A percentile compares a stretch with the other conserved stretches of the same genome.
Evolutionary conservation across 2,113 vertebrate genomes (phyloP).

Genomic region (Chiloscyllium plagiosum): DNA sequence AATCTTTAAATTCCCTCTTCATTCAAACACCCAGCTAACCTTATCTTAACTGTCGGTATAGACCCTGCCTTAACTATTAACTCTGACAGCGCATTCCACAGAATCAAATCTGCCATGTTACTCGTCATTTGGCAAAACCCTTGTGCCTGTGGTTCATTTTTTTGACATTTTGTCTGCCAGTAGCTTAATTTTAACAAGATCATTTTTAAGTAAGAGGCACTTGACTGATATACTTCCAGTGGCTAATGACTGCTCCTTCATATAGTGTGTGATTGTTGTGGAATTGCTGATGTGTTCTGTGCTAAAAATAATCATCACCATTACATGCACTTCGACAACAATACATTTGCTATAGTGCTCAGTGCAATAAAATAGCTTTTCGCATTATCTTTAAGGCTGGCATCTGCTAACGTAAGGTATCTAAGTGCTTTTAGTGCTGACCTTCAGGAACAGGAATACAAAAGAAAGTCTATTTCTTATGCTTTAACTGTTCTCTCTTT

Average conservation of each 20-base stretch:
- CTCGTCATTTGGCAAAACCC: neutral
- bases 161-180: neutral
- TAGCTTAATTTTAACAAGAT: constrained; percentile 16
- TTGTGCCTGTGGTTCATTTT: neutral
- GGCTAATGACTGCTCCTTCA: constrained; percentile 26
- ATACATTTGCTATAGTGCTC: neutral
- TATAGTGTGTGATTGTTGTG: neutral
- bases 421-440: neutral
- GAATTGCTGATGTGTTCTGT: constrained; percentile 17
- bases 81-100: neutral
- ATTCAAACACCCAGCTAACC: neutral
- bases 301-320: constrained; percentile 10
- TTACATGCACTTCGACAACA: constrained; percentile 9
- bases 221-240: constrained; percentile 15
- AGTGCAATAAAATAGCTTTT: neutral
- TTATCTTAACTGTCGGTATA: neutral
- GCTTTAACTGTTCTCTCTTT: neutral
- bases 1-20: neutral
- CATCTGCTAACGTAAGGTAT: neutral
- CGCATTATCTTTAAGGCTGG: constrained; percentile 19
- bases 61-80: neutral
- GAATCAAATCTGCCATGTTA: neutral
- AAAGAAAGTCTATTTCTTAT: neutral
- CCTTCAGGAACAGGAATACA: neutral
- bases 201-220: constrained; percentile 23